Evolutionary conservation across 2,888 invertebrate genomes (phyloP), one percentile per base, ranked within the genome.

Genomic region (Entomobrya multifasciata): DNA sequence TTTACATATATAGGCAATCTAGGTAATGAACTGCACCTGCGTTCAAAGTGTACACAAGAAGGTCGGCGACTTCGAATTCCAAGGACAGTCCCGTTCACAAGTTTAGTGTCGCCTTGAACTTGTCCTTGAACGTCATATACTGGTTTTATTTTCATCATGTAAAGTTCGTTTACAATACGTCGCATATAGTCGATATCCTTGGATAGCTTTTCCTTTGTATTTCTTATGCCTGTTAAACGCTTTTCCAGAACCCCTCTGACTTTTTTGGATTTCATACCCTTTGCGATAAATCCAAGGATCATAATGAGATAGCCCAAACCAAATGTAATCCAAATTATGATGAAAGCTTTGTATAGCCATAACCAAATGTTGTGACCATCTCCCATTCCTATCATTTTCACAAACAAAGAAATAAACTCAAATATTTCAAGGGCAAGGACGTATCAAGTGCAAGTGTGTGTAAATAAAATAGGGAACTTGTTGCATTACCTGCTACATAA

Each of bases 231-330:
- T 20, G 89, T 87, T 4, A 90, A 49, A 36, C 89, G 87, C 84
- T 90, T 90, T 44, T 91, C 89, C 22, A 91, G 88, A 11, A 90
- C 91, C 3, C 88, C 90, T 4, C 90, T 81, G 44, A 91, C 90
- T 88, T 88, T 89, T 76, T 91, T 91, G 27, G 87, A 86, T 6
- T 89, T 91, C 94, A 96, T 94, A 4, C 95, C 96, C 86, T 95
- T 94, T 0, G 96, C 95, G 90, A 97, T 96, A 92, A 97, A 97
- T 0, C 96, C 96, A 90, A 97, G 94, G 65, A 97, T 95, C 97
- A 98, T 98, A 27, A 97, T 95, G 62, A 97, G 94, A 92, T 98
- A 98, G 0, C 97, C 97, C 88, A 98, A 94, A 0, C 98, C 97
- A 91, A 97, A 97, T 87, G 97, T 96, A 79, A 98, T 96, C 98